Evolutionary conservation across 2,797 vertebrate genomes (phyloP), one percentile per base, ranked within the genome.

Genomic region (Euthynnus affinis): DNA sequence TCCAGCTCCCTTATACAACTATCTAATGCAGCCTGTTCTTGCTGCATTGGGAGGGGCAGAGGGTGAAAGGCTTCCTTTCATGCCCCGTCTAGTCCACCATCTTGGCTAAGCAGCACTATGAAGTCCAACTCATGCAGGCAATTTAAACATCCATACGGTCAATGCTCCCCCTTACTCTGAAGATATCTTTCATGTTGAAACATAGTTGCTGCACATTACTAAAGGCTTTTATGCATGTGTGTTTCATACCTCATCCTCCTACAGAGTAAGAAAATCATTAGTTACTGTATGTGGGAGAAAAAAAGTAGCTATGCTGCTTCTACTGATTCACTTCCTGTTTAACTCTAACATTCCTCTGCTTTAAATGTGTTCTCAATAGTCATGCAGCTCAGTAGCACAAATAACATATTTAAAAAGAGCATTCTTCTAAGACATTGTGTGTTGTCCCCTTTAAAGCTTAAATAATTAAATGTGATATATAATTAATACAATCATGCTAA

Each of bases 381-480:
- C 62, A 53, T 68, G 74, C 66, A 61, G 78, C 83, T 71, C 76
- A 74, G 59, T 52, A 61, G 9, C 49, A 77, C 61, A 82, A 81
- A 85, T 44, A 67, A 63, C 40, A 57, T 55, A 65, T 73, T 83
- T 73, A 20, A 74, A 79, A 81, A 76, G 51, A 73, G 53, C 56
- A 40, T 52, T 61, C 42, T 69, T 48, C 49, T 49, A 68, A 79
- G 77, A 71, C 53, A 53, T 49, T 37, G 44, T 42, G 23, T 71
- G 82, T 61, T 61, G 57, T 82, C 74, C 64, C 53, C 56, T 78
- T 78, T 60, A 57, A 76, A 74, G 53, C 14, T 62, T 83, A 32
- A 88, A 88, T 89, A 87, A 91, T 87, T 86, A 2, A 91, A 67
- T 70, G 9, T 58, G 76, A 87, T 84, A 25, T 75, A 86, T 88